Conservation (phyloP, 2,113 vertebrate genomes). For the Myxocyprinus asiaticus region DNA sequence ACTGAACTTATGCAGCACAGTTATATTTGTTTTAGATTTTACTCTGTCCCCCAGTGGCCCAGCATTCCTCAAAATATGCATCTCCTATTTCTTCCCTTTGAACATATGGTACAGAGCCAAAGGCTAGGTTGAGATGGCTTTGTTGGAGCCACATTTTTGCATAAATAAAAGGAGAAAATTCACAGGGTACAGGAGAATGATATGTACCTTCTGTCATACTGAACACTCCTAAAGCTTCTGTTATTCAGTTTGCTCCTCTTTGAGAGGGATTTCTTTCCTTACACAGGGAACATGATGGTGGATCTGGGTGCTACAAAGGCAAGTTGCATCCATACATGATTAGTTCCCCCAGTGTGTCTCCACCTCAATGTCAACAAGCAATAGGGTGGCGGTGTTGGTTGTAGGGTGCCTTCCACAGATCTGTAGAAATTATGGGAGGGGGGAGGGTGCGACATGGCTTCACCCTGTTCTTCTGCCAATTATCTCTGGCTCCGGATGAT, state of each 20-base stretch:
- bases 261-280: conserved; percentile 38
- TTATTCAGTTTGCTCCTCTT: conserved; percentile 12
- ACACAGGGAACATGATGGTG: conserved; percentile 38
- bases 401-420: no score
- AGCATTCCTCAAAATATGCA: conserved; percentile 32
- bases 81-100: conserved; percentile 22
- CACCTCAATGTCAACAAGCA: no score
- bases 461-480: conserved; percentile 37
- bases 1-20: conserved; percentile 17
- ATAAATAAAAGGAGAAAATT: background rate
- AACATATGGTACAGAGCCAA: conserved; percentile 30
- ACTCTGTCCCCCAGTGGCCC: conserved; percentile 30
- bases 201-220: background rate
- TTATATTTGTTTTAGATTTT: conserved; percentile 43
- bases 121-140: background rate
- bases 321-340: conserved; percentile 17
- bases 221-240: background rate
- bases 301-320: conserved; percentile 29
- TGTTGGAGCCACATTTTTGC: background rate
- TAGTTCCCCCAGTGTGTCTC: no score
- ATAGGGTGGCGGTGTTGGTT: no score
- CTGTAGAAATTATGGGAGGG: background rate
- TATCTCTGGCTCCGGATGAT: conserved; percentile 37
- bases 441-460: background rate
- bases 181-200: background rate